These are phyloP conservation scores for Pachypeltis micranthus DNA, from an alignment of 1,140 invertebrate genomes.

Conservation along the genomic window DNA sequence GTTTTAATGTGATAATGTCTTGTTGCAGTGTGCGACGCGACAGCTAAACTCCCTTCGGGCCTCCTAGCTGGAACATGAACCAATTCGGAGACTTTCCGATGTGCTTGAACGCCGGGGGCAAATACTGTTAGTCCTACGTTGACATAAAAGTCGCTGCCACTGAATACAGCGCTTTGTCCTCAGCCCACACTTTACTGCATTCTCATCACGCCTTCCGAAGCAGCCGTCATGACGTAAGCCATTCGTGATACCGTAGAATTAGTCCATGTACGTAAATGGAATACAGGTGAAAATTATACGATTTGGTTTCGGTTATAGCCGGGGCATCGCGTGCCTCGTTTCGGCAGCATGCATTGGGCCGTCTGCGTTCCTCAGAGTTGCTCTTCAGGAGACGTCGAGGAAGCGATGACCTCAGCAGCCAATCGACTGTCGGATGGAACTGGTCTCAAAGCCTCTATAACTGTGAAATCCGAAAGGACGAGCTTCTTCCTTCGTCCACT, in stretches of 20 bases:
- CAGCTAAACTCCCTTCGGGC: conserved; percentile 47
- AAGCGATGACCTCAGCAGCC: conserved; percentile 38
- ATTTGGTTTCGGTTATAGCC: conserved; percentile 37
- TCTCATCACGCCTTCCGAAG: conserved; percentile 50
- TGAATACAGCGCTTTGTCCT: conserved; percentile 38
- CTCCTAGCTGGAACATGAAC: conserved; percentile 51
- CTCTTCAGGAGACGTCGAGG: conserved; percentile 41
- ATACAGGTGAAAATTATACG: neutral
- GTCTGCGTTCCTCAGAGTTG: conserved; percentile 48
- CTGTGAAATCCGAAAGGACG: conserved; percentile 38
- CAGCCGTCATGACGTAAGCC: conserved; percentile 50
- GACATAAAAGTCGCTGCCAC: conserved; percentile 38
- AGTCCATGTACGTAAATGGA: too few species aligned
- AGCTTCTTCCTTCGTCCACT: conserved; percentile 16
- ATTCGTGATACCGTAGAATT: too few species aligned
- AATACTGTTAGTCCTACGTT: conserved; percentile 49
- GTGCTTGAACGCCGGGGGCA: conserved; percentile 43
- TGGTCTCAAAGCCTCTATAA: conserved; percentile 40
- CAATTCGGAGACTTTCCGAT: conserved; percentile 51
- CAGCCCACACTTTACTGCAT: conserved; percentile 44
- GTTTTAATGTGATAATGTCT: too few species aligned
- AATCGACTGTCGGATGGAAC: conserved; percentile 36
- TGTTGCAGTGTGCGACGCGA: conserved; percentile 49
- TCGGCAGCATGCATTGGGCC: conserved; percentile 48
- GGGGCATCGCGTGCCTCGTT: conserved; percentile 50